Base-by-base conservation (phyloP, 23 tunicate species). In the Oikopleura albicans region DNA sequence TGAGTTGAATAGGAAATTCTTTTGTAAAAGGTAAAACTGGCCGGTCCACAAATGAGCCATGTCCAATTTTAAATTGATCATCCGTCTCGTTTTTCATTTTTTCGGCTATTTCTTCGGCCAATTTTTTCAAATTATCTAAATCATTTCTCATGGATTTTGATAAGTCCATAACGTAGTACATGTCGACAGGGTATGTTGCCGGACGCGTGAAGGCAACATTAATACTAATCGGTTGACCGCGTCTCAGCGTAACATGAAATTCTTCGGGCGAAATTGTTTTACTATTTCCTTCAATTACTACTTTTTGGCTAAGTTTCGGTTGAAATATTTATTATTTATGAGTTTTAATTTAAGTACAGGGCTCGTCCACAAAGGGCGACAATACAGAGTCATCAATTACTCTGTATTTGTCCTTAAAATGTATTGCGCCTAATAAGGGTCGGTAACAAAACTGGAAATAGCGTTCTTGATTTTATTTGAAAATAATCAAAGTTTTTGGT, bases 61-160 rank as follows among this genome's bases (percentile, higher is more conserved):
- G 89, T n/a, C 99, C 99, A 33, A 95, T 88, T 0, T 90, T 57
- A 41, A 93, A 95, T 16, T 71, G 28, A 37, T 31, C 79, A 85
- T 95, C 84, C 22, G 99, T 95, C 41, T 89, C 90, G 40, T 87
- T 63, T 39, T 85, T 85, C 99, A 95, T 95, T 40, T 86, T 87
- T 39, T 85, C 86, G 66, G 91, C 90, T 4, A 90, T 66, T 40
- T 87, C 22, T 38, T 85, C 86, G 1, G 92, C 99, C 16, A 95
- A 76, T 0, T 84, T 34, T 40, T 95, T 87, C 4, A 95, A 85
- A 2, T 88, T 85, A 38, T 87, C 91, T 57, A 95, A 84, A 91
- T 95, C 99, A 75, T 95, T 89, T 84, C 90, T 83, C 99, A 95
- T 95, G 0, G 99, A 95, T 28, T 91, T 84, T 0, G 99, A 95